Evolutionary conservation across 2,888 invertebrate genomes (phyloP).

Genomic region (Myopa testacea): DNA sequence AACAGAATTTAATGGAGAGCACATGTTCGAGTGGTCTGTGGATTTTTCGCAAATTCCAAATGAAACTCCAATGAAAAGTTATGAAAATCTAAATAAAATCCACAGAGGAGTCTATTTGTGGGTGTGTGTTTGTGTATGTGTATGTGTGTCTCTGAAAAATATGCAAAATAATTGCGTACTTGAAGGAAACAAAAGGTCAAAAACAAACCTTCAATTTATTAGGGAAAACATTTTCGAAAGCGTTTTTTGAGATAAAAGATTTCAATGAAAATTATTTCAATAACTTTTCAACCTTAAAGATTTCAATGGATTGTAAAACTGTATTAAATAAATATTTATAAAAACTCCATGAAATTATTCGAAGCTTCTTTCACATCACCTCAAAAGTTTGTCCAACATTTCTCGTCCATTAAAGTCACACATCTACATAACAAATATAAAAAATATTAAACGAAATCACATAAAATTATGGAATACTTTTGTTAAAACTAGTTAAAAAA

Average conservation of each 20-base stretch:
- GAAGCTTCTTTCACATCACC: too few relatives aligned
- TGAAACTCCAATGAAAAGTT: constrained; percentile 4
- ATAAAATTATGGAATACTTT: too few relatives aligned
- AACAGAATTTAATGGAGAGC: constrained; percentile 45
- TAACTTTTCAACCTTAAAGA: too few relatives aligned
- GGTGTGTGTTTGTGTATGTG: too few relatives aligned
- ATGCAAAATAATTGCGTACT: background rate
- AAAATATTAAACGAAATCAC: too few relatives aligned
- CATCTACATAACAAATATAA: too few relatives aligned
- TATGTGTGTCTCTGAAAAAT: too few relatives aligned
- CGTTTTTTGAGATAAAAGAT: background rate
- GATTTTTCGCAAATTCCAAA: constrained; percentile 4
- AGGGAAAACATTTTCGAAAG: background rate
- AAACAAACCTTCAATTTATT: too few relatives aligned
- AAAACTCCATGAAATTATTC: too few relatives aligned
- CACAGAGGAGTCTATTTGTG: background rate
- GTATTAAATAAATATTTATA: too few relatives aligned
- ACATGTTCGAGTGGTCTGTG: constrained; percentile 47
- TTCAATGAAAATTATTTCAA: background rate
- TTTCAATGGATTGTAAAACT: too few relatives aligned
- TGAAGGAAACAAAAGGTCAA: background rate
- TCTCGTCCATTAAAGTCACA: background rate
- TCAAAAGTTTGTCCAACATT: background rate
- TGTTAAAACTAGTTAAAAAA: too few relatives aligned
- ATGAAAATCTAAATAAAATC: background rate